Conservation (phyloP, 2,888 invertebrate genomes). For the Ecliptopera silaceata region DNA sequence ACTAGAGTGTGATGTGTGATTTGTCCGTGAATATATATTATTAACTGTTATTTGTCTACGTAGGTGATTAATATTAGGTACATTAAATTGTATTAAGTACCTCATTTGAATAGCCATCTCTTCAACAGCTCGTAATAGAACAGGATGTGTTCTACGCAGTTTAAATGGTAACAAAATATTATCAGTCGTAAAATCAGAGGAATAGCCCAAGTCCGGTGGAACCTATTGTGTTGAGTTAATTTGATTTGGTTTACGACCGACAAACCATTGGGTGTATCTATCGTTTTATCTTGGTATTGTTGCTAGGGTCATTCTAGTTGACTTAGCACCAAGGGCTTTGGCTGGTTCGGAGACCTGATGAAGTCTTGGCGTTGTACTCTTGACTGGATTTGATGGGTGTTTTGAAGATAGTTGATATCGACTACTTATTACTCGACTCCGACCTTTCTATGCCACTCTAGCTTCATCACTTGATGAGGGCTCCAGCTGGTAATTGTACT, state of each 20-base stretch:
- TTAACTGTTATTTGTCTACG: not conserved
- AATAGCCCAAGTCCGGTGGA: slow-evolving; percentile 34
- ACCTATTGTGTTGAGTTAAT: slow-evolving; percentile 37
- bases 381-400: too few relatives aligned
- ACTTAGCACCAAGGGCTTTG: slow-evolving; percentile 1
- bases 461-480: too few relatives aligned
- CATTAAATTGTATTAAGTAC: slow-evolving; percentile 13
- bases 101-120: slow-evolving; percentile 24
- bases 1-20: too few relatives aligned
- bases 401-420: too few relatives aligned
- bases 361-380: too few relatives aligned
- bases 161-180: slow-evolving; percentile 36
- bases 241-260: slow-evolving; percentile 41
- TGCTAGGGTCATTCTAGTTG: slow-evolving; percentile 16
- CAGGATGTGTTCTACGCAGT: slow-evolving; percentile 32
- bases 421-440: too few relatives aligned
- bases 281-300: slow-evolving; percentile 29
- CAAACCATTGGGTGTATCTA: slow-evolving; percentile 35
- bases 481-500: too few relatives aligned
- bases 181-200: slow-evolving; percentile 34
- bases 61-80: not conserved
- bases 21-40: too few relatives aligned
- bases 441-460: too few relatives aligned
- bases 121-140: slow-evolving; percentile 22
- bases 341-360: too few relatives aligned